A percentile compares a stretch with the other conserved stretches of the same genome.
Evolutionary conservation across 2,113 vertebrate species (phyloP).

Genomic region (Nycticorax nycticorax): DNA sequence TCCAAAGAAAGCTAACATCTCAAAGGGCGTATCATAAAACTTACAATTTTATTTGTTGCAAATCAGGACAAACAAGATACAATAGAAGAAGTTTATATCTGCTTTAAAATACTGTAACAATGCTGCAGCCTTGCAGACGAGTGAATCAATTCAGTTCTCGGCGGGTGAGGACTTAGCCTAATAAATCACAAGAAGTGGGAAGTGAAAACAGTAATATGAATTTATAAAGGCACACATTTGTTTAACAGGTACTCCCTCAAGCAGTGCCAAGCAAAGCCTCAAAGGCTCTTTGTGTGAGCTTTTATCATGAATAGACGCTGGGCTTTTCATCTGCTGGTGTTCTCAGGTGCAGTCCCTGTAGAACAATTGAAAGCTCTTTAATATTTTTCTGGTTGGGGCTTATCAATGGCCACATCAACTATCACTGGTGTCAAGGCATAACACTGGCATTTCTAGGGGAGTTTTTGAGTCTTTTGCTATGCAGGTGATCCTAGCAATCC

Average conservation of each 20-base stretch:
- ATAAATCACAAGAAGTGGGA: background rate
- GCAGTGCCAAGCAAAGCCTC: background rate
- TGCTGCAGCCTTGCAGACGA: background rate
- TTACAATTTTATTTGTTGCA: background rate
- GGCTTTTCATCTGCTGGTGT: background rate
- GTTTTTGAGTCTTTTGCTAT: background rate
- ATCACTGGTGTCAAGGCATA: background rate
- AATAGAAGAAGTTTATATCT: background rate
- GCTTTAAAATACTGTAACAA: background rate
- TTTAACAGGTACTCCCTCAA: background rate
- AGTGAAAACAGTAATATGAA: background rate
- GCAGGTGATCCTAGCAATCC: background rate
- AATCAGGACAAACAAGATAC: background rate
- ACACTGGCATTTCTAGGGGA: background rate
- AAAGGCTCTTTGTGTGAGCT: background rate
- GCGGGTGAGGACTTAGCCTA: background rate
- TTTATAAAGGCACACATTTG: background rate
- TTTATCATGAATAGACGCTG: background rate
- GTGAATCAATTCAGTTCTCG: background rate
- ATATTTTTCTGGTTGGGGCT: background rate
- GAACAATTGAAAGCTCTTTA: background rate
- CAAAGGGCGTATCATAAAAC: background rate
- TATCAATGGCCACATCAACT: background rate
- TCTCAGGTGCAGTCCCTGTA: background rate
- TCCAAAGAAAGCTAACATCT: constrained; percentile 14